A percentile compares a stretch with the other conserved stretches of the same genome.
Evolutionary conservation across 1,140 invertebrate genomes (phyloP).

Genomic region (Scaptomyza hsui): DNA sequence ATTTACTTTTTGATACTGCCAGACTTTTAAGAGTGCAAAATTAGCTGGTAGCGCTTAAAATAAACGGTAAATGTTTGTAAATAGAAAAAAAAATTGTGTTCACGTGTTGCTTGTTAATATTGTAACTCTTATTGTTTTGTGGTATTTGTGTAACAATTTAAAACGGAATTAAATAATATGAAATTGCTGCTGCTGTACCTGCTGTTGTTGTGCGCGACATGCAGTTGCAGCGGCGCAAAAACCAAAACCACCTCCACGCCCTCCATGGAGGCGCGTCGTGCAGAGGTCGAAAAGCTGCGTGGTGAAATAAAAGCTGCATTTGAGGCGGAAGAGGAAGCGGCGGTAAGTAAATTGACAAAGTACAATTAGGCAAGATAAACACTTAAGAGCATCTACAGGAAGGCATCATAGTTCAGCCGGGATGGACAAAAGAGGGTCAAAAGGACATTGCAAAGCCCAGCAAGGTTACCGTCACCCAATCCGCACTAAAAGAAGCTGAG

Average conservation of each 20-base stretch:
- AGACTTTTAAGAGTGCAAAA: background rate
- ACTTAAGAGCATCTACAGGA: constrained; percentile 6
- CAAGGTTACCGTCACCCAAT: constrained; percentile 53
- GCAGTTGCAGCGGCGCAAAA: background rate
- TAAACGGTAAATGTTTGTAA: constrained; percentile 45
- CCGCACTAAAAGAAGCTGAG: constrained; percentile 30
- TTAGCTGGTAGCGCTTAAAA: constrained; percentile 23
- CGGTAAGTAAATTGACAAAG: constrained; percentile 3
- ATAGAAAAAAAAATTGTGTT: constrained; percentile 24
- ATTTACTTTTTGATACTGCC: constrained; percentile 2
- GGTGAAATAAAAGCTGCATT: constrained; percentile 58
- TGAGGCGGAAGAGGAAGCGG: constrained; percentile 32
- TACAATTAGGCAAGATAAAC: background rate
- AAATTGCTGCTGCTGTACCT: constrained; percentile 17
- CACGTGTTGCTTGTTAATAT: constrained; percentile 36
- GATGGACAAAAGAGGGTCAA: constrained; percentile 47
- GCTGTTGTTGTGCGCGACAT: constrained; percentile 5
- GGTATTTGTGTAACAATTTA: background rate
- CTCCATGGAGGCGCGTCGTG: constrained; percentile 15
- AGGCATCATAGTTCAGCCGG: constrained; percentile 67
- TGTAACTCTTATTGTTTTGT: constrained; percentile 16
- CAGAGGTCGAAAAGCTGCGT: constrained; percentile 66
- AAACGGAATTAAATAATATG: constrained; percentile 10
- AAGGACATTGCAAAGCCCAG: background rate
- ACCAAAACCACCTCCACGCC: background rate